Evolutionary conservation across 2,113 vertebrate species (phyloP), one percentile per base, ranked within the genome.

Genomic region (Crotalus viridis): DNA sequence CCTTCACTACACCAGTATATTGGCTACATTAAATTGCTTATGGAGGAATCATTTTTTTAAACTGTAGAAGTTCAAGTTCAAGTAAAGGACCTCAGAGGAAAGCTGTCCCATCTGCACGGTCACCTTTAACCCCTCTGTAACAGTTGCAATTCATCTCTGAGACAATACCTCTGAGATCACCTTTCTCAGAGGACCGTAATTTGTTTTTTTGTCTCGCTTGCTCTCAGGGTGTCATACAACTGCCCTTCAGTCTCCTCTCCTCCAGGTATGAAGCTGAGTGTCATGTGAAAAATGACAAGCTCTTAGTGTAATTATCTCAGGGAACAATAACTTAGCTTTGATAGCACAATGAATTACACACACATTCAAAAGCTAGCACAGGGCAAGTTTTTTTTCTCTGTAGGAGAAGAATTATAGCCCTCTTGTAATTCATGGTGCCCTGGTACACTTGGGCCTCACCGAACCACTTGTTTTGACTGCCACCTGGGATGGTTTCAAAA

Each of bases 1-100:
- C 94, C 96, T 96, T 95, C 94, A 10, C 92, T 96, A 96, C 97
- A 69, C 94, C 94, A 96, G 95, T 96, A 96, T 96, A 96, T 95
- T 93, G 92, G 94, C 54, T 93, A 90, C 93, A 88, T 95, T 96
- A 94, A 95, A 96, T 81, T 91, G 95, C 94, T 93, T 93, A 74
- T 56, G 91, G 1, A 1, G 92, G 94, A 94, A 89, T 90, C 91
- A n/a, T 13, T 94, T 52, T 95, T 95, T 48, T 91, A 90, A 95
- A 93, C 85, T 3, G 92, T 92, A 89, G 86, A 94, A 95, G 89
- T 92, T 94, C 93, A 94, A 95, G 95, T 95, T 92, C 89, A 91
- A 91, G 88, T 87, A 95, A 95, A 95, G 64, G 90, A 89, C 85
- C 91, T 46, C 85, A 88, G 55, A 93, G 90, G 92, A 86, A 95